Evolutionary conservation across 92 coral and sea anemone species (phyloP), one percentile per base, ranked within the genome.

Genomic region (Pocillopora meandrina): DNA sequence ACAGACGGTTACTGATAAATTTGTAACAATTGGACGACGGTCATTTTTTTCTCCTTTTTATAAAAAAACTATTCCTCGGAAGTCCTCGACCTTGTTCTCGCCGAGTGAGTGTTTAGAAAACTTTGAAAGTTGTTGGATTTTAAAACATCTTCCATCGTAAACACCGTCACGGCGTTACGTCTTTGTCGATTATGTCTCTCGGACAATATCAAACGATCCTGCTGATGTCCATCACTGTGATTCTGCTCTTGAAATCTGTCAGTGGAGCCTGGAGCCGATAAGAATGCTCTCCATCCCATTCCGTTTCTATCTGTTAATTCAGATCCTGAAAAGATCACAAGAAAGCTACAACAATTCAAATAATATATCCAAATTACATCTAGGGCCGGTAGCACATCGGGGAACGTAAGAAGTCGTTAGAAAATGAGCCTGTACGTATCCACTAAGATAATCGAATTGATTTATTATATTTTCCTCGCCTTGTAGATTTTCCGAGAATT

Each of bases 231-330:
- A 7, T 47, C 77, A 42, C 7, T 72, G 47, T 35, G 74, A 11
- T 7, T 0, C 16, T 58, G 77, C 31, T 33, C 31, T 15, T 35
- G 85, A 12, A 15, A 17, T 15, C 35, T 9, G 17, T 1, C 36
- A n/a, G 56, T 23, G 23, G 57, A 19, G 7, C 6, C 56, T 19
- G 76, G 68, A 19, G 15, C 26, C 3, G 52, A 34, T 58, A 77
- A 69, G 58, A 63, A 34, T 5, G 17, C 20, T 71, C 42, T 81
- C 85, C 85, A 81, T 17, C 85, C 85, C 85, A 81, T 81, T 5
- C 59, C 0, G 7, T 20, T 42, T 81, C 9, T 60, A 13, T 61
- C 59, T 31, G 65, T 81, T 19, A 58, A 78, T 62, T 14, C 65
- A 36, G 1, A 64, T 16, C 74, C 74, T 70, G 73, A 35, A 70